These are phyloP conservation scores for Dendronephthya gigantea DNA, from an alignment of 64 coral and sea anemone species.

Conservation along the genomic window DNA sequence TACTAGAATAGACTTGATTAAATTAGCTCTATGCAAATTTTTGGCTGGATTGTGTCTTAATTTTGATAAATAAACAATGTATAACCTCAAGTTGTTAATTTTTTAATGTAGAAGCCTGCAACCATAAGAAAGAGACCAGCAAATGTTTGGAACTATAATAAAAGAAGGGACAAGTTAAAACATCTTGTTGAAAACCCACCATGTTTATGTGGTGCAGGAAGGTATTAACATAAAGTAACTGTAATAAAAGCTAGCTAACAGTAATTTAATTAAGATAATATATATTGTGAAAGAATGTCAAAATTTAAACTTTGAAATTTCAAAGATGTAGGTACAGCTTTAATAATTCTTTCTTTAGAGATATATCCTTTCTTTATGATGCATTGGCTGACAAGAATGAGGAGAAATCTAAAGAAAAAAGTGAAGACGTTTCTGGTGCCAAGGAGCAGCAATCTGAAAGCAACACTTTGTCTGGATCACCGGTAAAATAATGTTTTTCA, in stretches of 20 bases:
- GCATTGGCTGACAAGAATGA: background rate
- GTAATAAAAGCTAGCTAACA: too few relatives aligned
- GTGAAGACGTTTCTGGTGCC: constrained; percentile 2
- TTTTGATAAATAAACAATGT: too few relatives aligned
- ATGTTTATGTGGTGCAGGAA: constrained; percentile 90
- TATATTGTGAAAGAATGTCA: too few relatives aligned
- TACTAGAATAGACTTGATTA: too few relatives aligned
- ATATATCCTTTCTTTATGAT: constrained; percentile 9
- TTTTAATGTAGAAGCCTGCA: background rate
- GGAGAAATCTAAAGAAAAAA: constrained; percentile 1
- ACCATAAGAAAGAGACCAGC: constrained; percentile 65
- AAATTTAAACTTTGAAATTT: too few relatives aligned
- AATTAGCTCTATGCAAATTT: too few relatives aligned
- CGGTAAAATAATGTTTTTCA: background rate
- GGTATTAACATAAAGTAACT: too few relatives aligned
- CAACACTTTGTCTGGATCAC: background rate
- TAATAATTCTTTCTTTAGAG: background rate
- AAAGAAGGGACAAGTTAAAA: constrained; percentile 77
- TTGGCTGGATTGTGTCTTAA: too few relatives aligned
- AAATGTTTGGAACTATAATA: constrained; percentile 97
- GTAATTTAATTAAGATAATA: too few relatives aligned
- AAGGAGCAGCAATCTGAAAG: background rate
- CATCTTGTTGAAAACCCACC: constrained; percentile 79
- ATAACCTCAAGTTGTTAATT: background rate
- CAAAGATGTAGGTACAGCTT: too few relatives aligned